Base-by-base conservation (phyloP, 2,113 vertebrate genomes). In the Aramus guarauna region DNA sequence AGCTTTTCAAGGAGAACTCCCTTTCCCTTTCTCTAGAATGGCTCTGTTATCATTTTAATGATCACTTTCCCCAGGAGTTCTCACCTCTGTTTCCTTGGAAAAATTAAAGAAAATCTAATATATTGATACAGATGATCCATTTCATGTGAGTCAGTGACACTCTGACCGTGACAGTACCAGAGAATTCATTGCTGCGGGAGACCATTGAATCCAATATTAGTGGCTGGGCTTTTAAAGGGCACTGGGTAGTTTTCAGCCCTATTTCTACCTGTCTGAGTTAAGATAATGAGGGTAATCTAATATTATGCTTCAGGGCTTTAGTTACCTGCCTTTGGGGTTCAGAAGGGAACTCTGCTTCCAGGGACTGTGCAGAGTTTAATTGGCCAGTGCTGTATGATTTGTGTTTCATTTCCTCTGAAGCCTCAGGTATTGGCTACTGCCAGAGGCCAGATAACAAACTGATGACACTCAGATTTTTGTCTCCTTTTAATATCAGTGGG, bases 241-340 rank as follows among this genome's bases (percentile, higher is more conserved):
- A 79, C 43, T 67, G 53, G 86, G 50, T 68, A 78, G 50, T 85
- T 94, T 96, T 68, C 94, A 84, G 45, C 45, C 90, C 68, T 81
- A 27, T 71, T 93, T 75, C 88, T 83, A 81, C 77, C 81, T 90
- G 80, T 87, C 88, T 72, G 84, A 62, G 82, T 96, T 92, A 93
- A 94, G 92, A 92, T 96, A 94, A 96, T 95, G 93, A 95, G 64
- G 43, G 41, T 92, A 92, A 95, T 92, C 88, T 83, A 91, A 93
- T 94, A 78, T 91, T 90, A 48, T 37, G 93, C 96, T 94, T 88
- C 82, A 62, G 94, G 92, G 91, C 74, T 93, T 88, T 78, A 90
- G 90, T 87, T 94, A 87, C 76, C 86, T 94, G 63, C 81, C 89
- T 72, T 0, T 64, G 48, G 81, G 89, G 91, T 93, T 96, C 62